A percentile compares a stretch with the other conserved stretches of the same genome.
These are phyloP conservation scores for Chironomus tentans DNA, from an alignment of 2,888 invertebrate genomes.

Conservation along the genomic window DNA sequence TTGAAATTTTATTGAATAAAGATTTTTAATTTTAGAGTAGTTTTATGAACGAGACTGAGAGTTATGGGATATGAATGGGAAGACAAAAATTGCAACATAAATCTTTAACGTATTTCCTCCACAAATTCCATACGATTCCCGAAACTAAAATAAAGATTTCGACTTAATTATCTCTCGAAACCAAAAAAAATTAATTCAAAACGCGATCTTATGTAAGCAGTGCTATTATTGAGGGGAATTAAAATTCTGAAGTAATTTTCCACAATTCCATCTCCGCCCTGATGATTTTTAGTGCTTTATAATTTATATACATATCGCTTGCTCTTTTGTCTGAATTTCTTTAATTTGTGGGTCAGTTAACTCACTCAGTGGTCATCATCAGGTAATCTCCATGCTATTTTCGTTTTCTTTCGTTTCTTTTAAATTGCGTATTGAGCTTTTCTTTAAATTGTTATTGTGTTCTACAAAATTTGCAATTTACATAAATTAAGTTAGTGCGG, in stretches of 20 bases:
- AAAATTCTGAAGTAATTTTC: background rate
- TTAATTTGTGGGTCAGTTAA: constrained; percentile 12
- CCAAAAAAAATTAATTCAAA: too few species aligned
- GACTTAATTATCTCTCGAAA: too few species aligned
- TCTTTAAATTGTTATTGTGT: background rate
- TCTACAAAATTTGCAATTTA: background rate
- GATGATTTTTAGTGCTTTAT: background rate
- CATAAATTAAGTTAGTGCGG: constrained; percentile 1
- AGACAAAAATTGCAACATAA: too few species aligned
- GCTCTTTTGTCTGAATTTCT: background rate
- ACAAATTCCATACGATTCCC: too few species aligned
- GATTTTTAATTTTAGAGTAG: too few species aligned
- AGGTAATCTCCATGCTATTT: background rate
- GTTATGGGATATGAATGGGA: too few species aligned
- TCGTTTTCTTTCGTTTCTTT: background rate
- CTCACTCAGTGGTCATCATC: background rate
- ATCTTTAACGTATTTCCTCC: too few species aligned
- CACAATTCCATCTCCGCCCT: background rate
- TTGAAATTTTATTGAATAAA: too few species aligned
- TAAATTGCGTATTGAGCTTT: constrained; percentile 1
- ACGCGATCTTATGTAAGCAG: background rate
- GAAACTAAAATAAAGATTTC: too few species aligned
- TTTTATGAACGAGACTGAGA: too few species aligned
- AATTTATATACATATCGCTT: background rate
- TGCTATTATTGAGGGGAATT: background rate